Base-by-base conservation (phyloP, 2,888 invertebrate species). In the Andrena flavipes region DNA sequence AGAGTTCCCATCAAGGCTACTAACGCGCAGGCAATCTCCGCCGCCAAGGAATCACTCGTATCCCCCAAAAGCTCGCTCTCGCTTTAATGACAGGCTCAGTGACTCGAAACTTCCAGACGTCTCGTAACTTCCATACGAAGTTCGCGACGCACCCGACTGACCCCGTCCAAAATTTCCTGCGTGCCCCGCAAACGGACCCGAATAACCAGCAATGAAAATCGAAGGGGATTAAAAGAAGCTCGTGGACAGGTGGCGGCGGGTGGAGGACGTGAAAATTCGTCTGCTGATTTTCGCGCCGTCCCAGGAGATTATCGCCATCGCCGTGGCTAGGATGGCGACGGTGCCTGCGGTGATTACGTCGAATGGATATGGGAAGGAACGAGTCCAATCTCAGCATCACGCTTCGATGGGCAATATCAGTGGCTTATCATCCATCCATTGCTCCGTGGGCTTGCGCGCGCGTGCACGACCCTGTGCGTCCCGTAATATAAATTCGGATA, bases 311-410 rank as follows among this genome's bases (percentile, higher is more conserved):
- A 88, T 87, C 89, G 88, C 80, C 79, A 80, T 82, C 84, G 80
- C 76, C 73, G 76, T 29, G 64, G 68, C 71, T 59, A 64, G 76
- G 88, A 84, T 76, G 81, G 74, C 69, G 78, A 72, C 74, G 78
- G 77, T 80, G 85, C 69, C 79, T 80, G 69, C 86, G 87, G 87
- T 91, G 91, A 91, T 91, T 91, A 91, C 87, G 84, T 81, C 81
- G 74, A 88, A 86, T 87, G 88, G 90, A 87, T 88, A 87, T 87
- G 84, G 88, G 90, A 88, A 87, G 88, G 89, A 89, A 90, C 88
- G 90, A 90, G 91, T 91, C 88, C 91, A 91, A 91, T 91, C 91
- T 91, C 89, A 91, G 90, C 90, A 83, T 90, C 90, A 90, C 89
- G 86, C 88, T 89, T 87, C 91, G 90, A 90, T 91, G 87, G 87